These are phyloP conservation scores for Lasioglossum marginatum DNA, from an alignment of 2,888 invertebrate species.

Conservation along the genomic window DNA sequence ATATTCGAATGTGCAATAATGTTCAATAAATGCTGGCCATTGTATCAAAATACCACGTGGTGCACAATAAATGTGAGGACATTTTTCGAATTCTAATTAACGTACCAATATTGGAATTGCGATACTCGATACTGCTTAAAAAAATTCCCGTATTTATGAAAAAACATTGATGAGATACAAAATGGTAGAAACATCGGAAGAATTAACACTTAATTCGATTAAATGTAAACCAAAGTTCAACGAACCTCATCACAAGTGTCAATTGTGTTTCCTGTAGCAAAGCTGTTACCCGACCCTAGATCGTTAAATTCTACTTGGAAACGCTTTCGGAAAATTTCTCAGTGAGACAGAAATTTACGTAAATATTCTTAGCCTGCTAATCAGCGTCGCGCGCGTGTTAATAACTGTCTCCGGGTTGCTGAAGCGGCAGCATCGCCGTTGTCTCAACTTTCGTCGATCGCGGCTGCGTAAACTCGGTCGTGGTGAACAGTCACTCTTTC, in stretches of 20 bases:
- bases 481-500: neutral
- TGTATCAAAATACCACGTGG: neutral
- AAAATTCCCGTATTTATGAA: neutral
- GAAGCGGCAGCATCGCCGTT: neutral
- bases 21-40: neutral
- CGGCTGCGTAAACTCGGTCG: neutral
- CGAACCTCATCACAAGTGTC: neutral
- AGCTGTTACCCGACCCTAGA: neutral
- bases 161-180: too few species aligned
- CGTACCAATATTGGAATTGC: neutral
- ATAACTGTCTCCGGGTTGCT: conserved; percentile 2
- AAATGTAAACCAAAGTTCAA: neutral
- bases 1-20: neutral
- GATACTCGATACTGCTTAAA: neutral
- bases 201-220: neutral
- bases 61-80: neutral
- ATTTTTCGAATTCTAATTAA: neutral
- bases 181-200: too few species aligned
- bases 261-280: neutral
- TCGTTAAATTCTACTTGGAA: neutral
- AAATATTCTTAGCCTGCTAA: neutral
- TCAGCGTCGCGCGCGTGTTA: conserved; percentile 7
- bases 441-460: neutral
- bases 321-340: neutral
- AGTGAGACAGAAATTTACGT: neutral